Percentiles rank a stretch among this genome's conserved stretches.
Conservation (phyloP, 1,140 invertebrate species). For the Neoseiulus cucumeris region DNA sequence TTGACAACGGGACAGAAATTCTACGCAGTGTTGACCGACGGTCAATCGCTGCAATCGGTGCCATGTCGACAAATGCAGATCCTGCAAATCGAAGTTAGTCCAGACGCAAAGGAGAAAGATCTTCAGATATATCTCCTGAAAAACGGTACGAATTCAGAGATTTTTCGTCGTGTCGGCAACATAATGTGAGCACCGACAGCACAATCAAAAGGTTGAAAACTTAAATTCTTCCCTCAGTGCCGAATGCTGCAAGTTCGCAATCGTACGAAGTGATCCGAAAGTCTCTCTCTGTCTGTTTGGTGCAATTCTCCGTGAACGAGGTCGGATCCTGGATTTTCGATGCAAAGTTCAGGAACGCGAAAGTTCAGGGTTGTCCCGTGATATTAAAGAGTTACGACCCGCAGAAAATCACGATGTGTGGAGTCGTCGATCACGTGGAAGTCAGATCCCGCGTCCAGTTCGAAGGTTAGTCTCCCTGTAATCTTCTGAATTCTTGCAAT, state of each 20-base stretch:
- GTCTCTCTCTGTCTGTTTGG: neutral
- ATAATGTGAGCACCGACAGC: neutral
- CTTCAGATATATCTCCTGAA: neutral
- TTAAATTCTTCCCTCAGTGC: neutral
- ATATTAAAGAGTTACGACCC: conserved; percentile 82
- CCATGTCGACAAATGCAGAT: neutral
- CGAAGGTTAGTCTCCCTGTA: conserved; percentile 40
- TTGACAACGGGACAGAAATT: too few relatives aligned
- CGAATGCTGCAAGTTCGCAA: neutral
- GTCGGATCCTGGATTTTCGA: conserved; percentile 65
- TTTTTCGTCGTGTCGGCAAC: neutral
- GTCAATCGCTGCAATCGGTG: neutral
- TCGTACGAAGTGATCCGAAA: neutral
- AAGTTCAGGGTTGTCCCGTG: conserved; percentile 59
- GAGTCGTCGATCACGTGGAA: conserved; percentile 35
- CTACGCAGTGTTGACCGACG: neutral
- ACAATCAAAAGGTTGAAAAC: too few relatives aligned
- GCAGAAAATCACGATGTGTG: conserved; percentile 68
- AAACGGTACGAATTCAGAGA: neutral
- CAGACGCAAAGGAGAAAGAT: neutral
- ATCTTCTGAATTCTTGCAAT: conserved; percentile 19
- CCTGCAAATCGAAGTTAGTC: neutral
- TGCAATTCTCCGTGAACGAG: neutral
- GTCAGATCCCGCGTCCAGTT: conserved; percentile 78
- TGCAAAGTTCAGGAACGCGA: conserved; percentile 59